A percentile compares a stretch with the other conserved stretches of the same genome.
Conservation (phyloP, 2,797 vertebrate genomes). For the Poecilia wingei region DNA sequence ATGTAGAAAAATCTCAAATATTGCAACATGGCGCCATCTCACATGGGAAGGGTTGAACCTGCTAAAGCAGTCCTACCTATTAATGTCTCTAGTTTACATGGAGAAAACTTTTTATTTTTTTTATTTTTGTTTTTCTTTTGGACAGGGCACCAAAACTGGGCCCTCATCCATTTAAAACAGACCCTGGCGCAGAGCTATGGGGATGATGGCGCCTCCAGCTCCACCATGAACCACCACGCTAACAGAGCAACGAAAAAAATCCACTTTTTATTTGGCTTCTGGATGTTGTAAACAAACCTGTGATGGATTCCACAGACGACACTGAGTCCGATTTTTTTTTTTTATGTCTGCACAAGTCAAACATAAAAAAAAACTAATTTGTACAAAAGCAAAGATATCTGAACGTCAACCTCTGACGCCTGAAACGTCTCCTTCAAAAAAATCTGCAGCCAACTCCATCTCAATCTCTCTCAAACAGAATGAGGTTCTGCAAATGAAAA, state of each 20-base stretch:
- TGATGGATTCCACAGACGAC: not conserved
- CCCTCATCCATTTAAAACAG: too few relatives aligned
- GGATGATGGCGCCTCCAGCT: not conserved
- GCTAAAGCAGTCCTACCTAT: too few relatives aligned
- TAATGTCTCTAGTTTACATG: too few relatives aligned
- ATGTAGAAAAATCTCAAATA: too few relatives aligned
- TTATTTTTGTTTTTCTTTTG: too few relatives aligned
- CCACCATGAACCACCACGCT: not conserved
- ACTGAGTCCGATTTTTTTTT: too few relatives aligned
- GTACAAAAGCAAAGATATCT: not conserved
- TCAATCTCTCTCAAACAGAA: not conserved
- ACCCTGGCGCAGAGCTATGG: not conserved
- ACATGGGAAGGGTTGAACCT: too few relatives aligned
- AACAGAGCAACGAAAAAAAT: not conserved
- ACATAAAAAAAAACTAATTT: too few relatives aligned
- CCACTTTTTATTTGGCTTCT: not conserved
- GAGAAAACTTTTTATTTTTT: too few relatives aligned
- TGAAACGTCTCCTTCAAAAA: not conserved
- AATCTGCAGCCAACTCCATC: not conserved
- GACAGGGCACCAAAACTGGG: too few relatives aligned
- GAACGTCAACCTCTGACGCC: not conserved
- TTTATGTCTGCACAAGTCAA: not conserved
- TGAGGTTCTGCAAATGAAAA: not conserved
- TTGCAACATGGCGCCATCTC: too few relatives aligned
- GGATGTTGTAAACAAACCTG: not conserved